Base-by-base conservation (phyloP, 2,888 invertebrate species). In the Iphiclides podalirius region DNA sequence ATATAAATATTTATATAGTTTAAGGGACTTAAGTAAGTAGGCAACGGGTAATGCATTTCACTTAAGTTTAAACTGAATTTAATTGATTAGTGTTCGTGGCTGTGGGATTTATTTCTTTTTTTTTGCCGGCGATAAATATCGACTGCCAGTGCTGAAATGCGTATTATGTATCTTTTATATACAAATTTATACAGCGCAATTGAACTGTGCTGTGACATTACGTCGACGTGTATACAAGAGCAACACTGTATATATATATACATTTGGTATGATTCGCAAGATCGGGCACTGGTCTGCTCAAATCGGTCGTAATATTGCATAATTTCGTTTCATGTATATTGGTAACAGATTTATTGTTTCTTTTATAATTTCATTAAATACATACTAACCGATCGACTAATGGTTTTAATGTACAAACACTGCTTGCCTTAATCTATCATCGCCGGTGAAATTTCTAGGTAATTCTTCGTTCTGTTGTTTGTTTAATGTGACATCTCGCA, bases 11-110 rank as follows among this genome's bases (percentile, higher is more conserved):
- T 55, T 59, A 59, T 61, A 48, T 60, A 59, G 53, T 38, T 47
- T 56, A 59, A 58, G 53, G 50, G 40, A 49, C 59, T 38, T 49
- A 49, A 44, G 59, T 64, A 67, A 37, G 59, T 63, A 67, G 70
- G 72, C 74, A 61, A 68, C 70, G 73, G 75, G 75, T 72, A 70
- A 63, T 59, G 75, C 74, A 72, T 75, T 75, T 72, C 63, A 66
- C 63, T 35, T 63, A 61, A 61, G 63, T 55, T 59, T 56, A 35
- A 26, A 39, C 50, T 58, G 60, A 60, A 50, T 59, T 50, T 58
- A 49, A 55, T n/a, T 42, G 54, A 59, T 58, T 60, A 51, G 40
- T 40, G 53, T 60, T 57, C 54, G 59, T 60, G 70, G 67, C 70
- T 68, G 72, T 70, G 70, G 67, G 66, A 57, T 49, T 47, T 55